These are phyloP conservation scores for Scatophagus argus DNA, from an alignment of 2,113 vertebrate species.

Conservation along the genomic window DNA sequence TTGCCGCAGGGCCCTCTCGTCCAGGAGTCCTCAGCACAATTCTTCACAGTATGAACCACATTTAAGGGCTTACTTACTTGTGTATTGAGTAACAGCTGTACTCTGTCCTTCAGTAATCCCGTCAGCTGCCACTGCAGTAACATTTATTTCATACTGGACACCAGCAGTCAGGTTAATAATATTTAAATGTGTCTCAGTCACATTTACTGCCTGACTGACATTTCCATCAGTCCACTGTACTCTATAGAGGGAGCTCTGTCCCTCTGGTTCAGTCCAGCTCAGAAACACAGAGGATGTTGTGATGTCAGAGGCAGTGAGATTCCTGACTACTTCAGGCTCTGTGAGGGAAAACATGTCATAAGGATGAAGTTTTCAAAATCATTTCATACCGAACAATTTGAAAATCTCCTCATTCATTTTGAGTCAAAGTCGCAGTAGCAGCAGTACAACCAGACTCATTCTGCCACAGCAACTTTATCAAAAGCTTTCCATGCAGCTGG, in stretches of 20 bases:
- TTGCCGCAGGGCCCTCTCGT: neutral
- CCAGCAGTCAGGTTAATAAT: slow-evolving; percentile 65
- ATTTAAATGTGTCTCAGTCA: fast-evolving
- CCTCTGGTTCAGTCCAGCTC: slow-evolving; percentile 35
- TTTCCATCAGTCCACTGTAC: slow-evolving; percentile 26
- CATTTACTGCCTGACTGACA: fast-evolving
- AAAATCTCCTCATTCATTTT: too few relatives aligned
- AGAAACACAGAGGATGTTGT: slow-evolving; percentile 52
- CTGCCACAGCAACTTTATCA: too few relatives aligned
- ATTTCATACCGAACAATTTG: too few relatives aligned
- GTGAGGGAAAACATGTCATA: too few relatives aligned
- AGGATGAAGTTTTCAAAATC: too few relatives aligned
- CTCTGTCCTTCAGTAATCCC: neutral
- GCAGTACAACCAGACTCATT: too few relatives aligned
- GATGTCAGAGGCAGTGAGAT: neutral
- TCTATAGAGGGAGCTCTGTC: slow-evolving; percentile 37
- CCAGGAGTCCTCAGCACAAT: neutral
- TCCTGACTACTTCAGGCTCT: slow-evolving; percentile 25
- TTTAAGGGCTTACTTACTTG: slow-evolving; percentile 29
- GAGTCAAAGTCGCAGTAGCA: too few relatives aligned
- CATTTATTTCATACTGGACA: slow-evolving; percentile 2
- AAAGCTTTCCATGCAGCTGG: too few relatives aligned
- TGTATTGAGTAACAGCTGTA: neutral
- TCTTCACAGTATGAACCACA: neutral
- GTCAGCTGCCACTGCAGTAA: slow-evolving; percentile 29